Evolutionary conservation across 2,888 invertebrate genomes (phyloP).

Genomic region (Pandemis heparana): DNA sequence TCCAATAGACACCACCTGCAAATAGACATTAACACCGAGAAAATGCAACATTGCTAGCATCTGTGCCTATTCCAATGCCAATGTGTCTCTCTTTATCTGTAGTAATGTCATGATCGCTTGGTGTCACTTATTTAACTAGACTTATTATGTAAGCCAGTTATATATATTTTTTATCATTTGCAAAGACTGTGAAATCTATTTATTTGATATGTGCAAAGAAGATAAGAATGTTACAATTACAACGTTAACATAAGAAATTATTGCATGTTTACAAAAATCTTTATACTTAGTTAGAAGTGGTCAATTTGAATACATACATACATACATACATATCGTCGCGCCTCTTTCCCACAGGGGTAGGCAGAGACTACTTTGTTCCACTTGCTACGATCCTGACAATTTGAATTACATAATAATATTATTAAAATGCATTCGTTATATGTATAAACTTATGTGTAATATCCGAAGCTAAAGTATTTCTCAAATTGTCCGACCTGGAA

Average conservation of each 20-base stretch:
- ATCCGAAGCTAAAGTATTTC: background rate
- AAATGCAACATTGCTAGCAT: too few relatives aligned
- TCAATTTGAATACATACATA: background rate
- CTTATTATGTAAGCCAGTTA: background rate
- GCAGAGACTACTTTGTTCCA: too few relatives aligned
- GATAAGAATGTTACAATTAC: conserved; percentile 1
- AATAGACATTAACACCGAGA: too few relatives aligned
- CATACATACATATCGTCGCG: too few relatives aligned
- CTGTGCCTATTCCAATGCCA: too few relatives aligned
- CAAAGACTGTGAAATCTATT: background rate
- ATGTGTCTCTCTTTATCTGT: too few relatives aligned
- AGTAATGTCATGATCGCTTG: too few relatives aligned
- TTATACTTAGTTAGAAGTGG: background rate
- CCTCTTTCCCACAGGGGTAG: too few relatives aligned
- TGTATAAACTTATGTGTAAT: background rate
- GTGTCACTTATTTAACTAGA: too few relatives aligned
- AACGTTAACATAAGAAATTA: background rate
- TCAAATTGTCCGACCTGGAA: background rate
- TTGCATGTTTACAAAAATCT: background rate
- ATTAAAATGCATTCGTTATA: background rate
- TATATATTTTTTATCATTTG: background rate
- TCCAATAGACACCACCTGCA: too few relatives aligned
- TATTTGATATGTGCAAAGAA: background rate
- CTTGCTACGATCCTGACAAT: too few relatives aligned
- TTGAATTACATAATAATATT: background rate